Evolutionary conservation across 64 coral and sea anemone species (phyloP).

Genomic region (Platygyra sinensis): DNA sequence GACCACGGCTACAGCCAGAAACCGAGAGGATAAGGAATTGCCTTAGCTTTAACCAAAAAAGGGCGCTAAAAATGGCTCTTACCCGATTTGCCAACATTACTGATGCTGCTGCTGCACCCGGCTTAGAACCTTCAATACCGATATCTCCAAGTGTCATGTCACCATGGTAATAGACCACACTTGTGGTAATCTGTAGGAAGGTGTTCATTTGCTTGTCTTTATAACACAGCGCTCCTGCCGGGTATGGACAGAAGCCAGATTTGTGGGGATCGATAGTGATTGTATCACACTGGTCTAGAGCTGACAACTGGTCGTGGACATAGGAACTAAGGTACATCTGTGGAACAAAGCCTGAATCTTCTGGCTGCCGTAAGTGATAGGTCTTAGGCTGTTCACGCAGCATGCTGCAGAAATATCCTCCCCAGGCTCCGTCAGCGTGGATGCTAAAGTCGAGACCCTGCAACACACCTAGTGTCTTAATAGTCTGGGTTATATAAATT

Average conservation of each 20-base stretch:
- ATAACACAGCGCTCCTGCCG: conserved; percentile 81
- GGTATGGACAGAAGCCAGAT: conserved; percentile 91
- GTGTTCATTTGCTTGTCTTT: conserved; percentile 70
- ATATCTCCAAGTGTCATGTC: conserved; percentile 74
- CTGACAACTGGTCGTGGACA: conserved; percentile 48
- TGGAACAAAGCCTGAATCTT: conserved; percentile 59
- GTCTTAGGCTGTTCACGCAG: conserved; percentile 34
- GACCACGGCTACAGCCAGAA: too few species aligned
- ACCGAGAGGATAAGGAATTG: neutral
- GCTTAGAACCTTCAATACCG: conserved; percentile 93
- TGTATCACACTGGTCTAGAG: conserved; percentile 66
- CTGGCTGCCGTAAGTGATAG: neutral
- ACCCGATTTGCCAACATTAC: conserved; percentile 81
- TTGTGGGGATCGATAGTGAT: conserved; percentile 93
- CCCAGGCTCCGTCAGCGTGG: conserved; percentile 84
- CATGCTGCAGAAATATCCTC: conserved; percentile 84
- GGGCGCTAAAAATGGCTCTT: neutral
- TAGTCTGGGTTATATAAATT: too few species aligned
- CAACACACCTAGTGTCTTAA: neutral
- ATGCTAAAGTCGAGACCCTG: conserved; percentile 83
- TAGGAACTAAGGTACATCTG: conserved; percentile 57
- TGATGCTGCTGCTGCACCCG: conserved; percentile 79
- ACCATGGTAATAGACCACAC: conserved; percentile 77
- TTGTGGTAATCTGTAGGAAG: conserved; percentile 67
- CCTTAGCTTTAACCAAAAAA: neutral